Evolutionary conservation across 2,797 vertebrate species (phyloP).

Genomic region (Ambastaia sidthimunki): DNA sequence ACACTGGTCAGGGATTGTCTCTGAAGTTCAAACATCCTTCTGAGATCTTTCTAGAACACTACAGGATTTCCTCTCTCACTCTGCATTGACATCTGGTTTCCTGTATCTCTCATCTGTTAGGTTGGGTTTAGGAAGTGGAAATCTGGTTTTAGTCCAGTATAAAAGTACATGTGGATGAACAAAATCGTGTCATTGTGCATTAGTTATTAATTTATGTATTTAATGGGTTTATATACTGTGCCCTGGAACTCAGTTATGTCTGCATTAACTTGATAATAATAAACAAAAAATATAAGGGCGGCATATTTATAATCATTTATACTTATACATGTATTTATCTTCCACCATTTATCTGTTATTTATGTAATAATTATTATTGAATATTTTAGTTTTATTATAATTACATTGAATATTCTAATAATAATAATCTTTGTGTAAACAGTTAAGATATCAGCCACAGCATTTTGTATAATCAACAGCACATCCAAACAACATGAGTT

Average conservation of each 20-base stretch:
- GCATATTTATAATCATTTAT: too few relatives aligned
- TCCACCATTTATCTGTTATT: too few relatives aligned
- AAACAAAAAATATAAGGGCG: too few relatives aligned
- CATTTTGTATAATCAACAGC: not conserved
- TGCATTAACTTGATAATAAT: too few relatives aligned
- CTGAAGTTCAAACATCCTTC: constrained; percentile 39
- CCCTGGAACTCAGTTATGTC: too few relatives aligned
- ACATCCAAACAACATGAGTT: not conserved
- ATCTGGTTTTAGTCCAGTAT: not conserved
- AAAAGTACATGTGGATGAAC: constrained; percentile 3
- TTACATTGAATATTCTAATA: not conserved
- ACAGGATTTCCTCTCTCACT: constrained; percentile 46
- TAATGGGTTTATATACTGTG: too few relatives aligned
- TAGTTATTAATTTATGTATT: too few relatives aligned
- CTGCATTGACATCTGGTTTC: constrained; percentile 24
- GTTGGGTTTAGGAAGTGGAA: constrained; percentile 12
- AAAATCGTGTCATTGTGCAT: not conserved
- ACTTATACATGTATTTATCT: too few relatives aligned
- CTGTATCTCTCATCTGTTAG: constrained; percentile 2
- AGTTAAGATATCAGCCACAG: not conserved
- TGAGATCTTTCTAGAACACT: constrained; percentile 14
- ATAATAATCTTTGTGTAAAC: not conserved
- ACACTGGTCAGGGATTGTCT: constrained; percentile 20
- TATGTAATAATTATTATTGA: too few relatives aligned
- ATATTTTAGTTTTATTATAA: not conserved